Evolutionary conservation across 64 coral and sea anemone genomes (phyloP).

Genomic region (Pachyseris speciosa): DNA sequence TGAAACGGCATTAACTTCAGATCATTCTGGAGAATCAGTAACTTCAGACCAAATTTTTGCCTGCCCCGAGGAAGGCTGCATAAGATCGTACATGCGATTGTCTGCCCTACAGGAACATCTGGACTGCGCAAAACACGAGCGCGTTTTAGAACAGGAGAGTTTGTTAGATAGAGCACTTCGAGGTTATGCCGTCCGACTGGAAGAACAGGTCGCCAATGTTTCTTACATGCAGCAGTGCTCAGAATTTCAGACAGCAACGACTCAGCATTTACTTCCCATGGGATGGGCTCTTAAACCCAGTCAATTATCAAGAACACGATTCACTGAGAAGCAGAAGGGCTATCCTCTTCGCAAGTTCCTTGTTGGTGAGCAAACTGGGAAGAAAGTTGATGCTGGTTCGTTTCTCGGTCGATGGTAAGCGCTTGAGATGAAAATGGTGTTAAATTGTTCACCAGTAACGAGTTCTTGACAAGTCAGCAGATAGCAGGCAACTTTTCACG

Average conservation of each 20-base stretch:
- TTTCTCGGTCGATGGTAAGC: slow-evolving; percentile 17
- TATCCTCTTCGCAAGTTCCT: slow-evolving; percentile 36
- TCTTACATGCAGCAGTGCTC: not conserved
- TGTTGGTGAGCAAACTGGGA: not conserved
- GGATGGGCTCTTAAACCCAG: not conserved
- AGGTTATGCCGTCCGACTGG: not conserved
- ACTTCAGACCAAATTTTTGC: not conserved
- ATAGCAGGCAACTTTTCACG: too few relatives aligned
- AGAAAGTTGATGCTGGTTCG: slow-evolving; percentile 31
- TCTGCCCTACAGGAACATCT: slow-evolving; percentile 35
- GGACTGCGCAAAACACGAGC: slow-evolving; percentile 39
- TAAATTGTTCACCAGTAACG: slow-evolving; percentile 17
- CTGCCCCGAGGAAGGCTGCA: slow-evolving; percentile 57
- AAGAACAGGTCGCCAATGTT: not conserved
- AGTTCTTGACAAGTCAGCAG: too few relatives aligned
- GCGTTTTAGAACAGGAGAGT: slow-evolving; percentile 27
- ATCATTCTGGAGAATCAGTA: not conserved
- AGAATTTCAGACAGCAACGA: not conserved
- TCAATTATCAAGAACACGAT: not conserved
- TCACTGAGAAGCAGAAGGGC: slow-evolving; percentile 34
- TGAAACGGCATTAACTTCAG: not conserved
- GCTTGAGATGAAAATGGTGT: slow-evolving; percentile 6
- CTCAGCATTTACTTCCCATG: not conserved
- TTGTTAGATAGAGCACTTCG: slow-evolving; percentile 26
- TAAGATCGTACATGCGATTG: slow-evolving; percentile 29